Conservation (phyloP, 2,113 vertebrate species). For the human (Homo sapiens) region GRCh38 chr12:50414501-50415000, state of each 20-base stretch:
- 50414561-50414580: background rate
- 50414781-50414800: background rate
- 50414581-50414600: background rate
- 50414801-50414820: background rate
- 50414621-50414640: background rate
- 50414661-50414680: background rate
- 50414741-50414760: background rate
- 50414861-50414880: background rate
- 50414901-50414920: background rate
- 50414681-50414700: conserved; percentile 10
- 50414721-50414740: background rate
- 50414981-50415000: no score
- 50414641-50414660: background rate
- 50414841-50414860: background rate
- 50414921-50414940: no score
- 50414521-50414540: background rate
- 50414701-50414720: background rate
- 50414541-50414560: background rate
- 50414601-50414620: background rate
- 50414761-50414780: background rate
- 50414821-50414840: background rate
- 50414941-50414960: no score
- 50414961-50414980: no score
- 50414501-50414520: background rate
- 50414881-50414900: background rate